These are phyloP conservation scores for Mastomys natalensis DNA, from an alignment of 2,113 vertebrate genomes.

Conservation along the genomic window DNA sequence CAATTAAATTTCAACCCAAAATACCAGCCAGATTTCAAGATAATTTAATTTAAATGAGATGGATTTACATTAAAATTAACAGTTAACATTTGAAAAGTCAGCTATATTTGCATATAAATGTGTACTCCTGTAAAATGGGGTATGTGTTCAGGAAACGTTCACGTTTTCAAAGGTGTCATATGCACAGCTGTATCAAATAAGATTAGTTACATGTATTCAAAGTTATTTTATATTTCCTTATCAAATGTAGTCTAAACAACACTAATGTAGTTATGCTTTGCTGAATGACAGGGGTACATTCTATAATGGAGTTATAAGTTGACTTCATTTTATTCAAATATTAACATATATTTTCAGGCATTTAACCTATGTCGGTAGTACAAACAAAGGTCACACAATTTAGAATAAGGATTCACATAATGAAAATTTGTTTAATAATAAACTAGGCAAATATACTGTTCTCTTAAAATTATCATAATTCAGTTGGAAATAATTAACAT, in stretches of 20 bases:
- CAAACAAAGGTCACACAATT: fast-evolving
- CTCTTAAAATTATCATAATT: not conserved
- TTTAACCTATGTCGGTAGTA: too few species aligned
- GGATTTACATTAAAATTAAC: not conserved
- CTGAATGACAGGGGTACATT: not conserved
- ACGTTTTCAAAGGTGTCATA: not conserved
- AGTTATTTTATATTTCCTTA: not conserved
- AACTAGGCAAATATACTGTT: too few species aligned
- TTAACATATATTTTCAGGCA: not conserved
- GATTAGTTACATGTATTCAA: not conserved
- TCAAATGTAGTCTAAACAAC: not conserved
- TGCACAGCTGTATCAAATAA: not conserved
- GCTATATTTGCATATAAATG: not conserved
- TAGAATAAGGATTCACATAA: not conserved
- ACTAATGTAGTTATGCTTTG: not conserved
- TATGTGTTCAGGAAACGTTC: not conserved
- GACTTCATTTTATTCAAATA: not conserved
- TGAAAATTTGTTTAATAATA: not conserved
- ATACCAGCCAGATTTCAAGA: conserved; percentile 58
- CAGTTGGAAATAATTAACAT: too few species aligned
- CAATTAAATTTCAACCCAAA: conserved; percentile 63
- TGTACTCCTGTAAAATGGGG: not conserved
- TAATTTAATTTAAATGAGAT: conserved; percentile 57
- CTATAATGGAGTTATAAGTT: not conserved
- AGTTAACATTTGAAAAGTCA: conserved; percentile 51